A percentile compares a stretch with the other conserved stretches of the same genome.
Conservation (phyloP, 2,888 invertebrate species). For the Melanchra persicariae region DNA sequence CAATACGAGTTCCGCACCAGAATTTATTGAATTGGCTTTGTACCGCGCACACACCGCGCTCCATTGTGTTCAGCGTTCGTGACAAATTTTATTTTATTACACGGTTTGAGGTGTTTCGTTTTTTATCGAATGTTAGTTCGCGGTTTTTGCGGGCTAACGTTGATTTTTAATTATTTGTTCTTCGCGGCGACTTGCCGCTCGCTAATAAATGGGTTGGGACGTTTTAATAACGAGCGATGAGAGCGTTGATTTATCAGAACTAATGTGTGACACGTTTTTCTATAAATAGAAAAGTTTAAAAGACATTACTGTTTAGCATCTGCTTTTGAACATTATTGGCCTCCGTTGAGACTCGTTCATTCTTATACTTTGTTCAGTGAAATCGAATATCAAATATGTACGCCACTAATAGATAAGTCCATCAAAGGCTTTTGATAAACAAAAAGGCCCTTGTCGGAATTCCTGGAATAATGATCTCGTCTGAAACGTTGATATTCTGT, state of each 20-base stretch:
- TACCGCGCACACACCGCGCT: slow-evolving; percentile 76
- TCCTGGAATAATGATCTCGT: background rate
- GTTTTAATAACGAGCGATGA: slow-evolving; percentile 41
- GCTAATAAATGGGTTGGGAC: slow-evolving; percentile 28
- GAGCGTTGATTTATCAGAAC: slow-evolving; percentile 46
- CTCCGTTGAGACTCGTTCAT: background rate
- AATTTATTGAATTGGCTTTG: slow-evolving; percentile 87
- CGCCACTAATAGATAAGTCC: slow-evolving; percentile 1
- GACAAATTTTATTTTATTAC: slow-evolving; percentile 81
- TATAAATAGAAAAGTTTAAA: slow-evolving; percentile 58
- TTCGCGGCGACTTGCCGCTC: background rate
- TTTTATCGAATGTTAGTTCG: slow-evolving; percentile 60
- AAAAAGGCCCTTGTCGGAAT: slow-evolving; percentile 11
- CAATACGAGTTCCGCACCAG: slow-evolving; percentile 78
- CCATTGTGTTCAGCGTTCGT: slow-evolving; percentile 80
- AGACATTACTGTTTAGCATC: slow-evolving; percentile 40
- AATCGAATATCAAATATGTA: slow-evolving; percentile 4
- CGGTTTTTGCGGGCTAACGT: slow-evolving; percentile 41
- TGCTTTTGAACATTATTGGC: slow-evolving; percentile 23
- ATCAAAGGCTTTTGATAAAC: slow-evolving; percentile 14
- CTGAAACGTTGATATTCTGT: slow-evolving; percentile 19
- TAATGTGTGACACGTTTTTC: slow-evolving; percentile 41
- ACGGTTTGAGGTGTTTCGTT: slow-evolving; percentile 63
- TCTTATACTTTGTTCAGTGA: slow-evolving; percentile 3
- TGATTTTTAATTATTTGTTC: slow-evolving; percentile 42